phyloP scores from a whole-genome alignment of 2,888 invertebrate genomes.

The Spilarctia lutea region DNA sequence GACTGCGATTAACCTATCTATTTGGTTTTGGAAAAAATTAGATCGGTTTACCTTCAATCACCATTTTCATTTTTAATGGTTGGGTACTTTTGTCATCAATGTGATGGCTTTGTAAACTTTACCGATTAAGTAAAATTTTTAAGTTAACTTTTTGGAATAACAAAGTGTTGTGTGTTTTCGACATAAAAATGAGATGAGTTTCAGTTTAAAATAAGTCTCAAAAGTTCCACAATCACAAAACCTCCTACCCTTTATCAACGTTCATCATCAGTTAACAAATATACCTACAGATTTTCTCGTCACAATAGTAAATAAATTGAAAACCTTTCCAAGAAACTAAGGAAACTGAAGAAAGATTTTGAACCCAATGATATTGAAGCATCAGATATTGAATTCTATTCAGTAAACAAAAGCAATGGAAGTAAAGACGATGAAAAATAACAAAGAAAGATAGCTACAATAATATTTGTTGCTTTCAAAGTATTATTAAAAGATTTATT shows the following conservation, averaged over 20 bases:
- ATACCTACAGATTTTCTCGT: neutral
- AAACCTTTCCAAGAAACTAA: slow-evolving; percentile 1
- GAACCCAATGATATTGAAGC: neutral
- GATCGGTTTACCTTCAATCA: neutral
- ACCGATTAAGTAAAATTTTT: neutral
- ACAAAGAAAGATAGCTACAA: neutral
- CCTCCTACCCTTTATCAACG: neutral
- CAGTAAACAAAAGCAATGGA: neutral
- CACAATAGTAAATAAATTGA: slow-evolving; percentile 1
- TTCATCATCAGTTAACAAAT: neutral
- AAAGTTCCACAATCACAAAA: neutral
- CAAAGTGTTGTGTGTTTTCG: too few species aligned
- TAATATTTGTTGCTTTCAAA: neutral
- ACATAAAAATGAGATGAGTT: too few species aligned
- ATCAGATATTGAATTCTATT: slow-evolving; percentile 6
- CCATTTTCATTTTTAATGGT: too few species aligned
- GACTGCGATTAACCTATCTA: neutral
- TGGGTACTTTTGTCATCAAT: too few species aligned
- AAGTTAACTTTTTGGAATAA: too few species aligned
- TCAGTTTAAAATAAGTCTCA: neutral
- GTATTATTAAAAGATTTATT: neutral
- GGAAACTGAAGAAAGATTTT: slow-evolving; percentile 5
- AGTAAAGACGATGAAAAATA: neutral
- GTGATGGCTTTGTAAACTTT: neutral
- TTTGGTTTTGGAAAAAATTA: neutral